Conservation (phyloP, 2,888 invertebrate species). For the Pterostichus madidus region DNA sequence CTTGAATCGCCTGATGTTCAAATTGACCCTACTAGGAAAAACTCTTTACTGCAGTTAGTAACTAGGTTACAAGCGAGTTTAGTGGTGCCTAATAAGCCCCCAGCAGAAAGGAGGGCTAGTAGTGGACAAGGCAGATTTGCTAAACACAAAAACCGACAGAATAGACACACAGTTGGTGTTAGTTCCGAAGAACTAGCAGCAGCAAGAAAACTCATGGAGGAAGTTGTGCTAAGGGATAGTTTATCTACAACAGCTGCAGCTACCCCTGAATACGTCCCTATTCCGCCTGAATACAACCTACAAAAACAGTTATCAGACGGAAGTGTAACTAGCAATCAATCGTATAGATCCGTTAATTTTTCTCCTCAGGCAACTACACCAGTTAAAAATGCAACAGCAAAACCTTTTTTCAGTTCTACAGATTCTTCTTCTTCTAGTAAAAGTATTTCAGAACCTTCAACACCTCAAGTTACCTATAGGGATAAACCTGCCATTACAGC, state of each 20-base stretch:
- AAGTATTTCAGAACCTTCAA: conserved; percentile 59
- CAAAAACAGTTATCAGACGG: conserved; percentile 79
- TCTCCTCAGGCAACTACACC: conserved; percentile 63
- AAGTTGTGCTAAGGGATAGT: conserved; percentile 78
- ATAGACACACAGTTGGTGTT: conserved; percentile 90
- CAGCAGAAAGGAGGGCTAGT: conserved; percentile 70
- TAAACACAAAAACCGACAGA: conserved; percentile 82
- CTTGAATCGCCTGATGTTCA: conserved; percentile 78
- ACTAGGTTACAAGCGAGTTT: conserved; percentile 84
- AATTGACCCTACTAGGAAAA: conserved; percentile 76
- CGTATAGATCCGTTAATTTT: conserved; percentile 43
- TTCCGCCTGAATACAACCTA: conserved; percentile 70
- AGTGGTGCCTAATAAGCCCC: conserved; percentile 72
- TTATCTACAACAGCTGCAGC: conserved; percentile 66
- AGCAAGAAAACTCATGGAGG: conserved; percentile 87
- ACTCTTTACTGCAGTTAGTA: conserved; percentile 84
- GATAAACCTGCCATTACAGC: conserved; percentile 3
- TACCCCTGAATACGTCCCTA: conserved; percentile 67
- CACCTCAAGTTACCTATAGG: conserved; percentile 28
- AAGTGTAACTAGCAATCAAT: conserved; percentile 72
- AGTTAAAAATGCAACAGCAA: conserved; percentile 76
- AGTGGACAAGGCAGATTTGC: conserved; percentile 76
- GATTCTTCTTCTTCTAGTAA: background rate
- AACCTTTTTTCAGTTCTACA: conserved; percentile 73
- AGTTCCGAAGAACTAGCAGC: conserved; percentile 89